Percentiles rank a stretch among this genome's conserved stretches.
Evolutionary conservation across 2,888 invertebrate species (phyloP).

Genomic region (Gari tellinella): DNA sequence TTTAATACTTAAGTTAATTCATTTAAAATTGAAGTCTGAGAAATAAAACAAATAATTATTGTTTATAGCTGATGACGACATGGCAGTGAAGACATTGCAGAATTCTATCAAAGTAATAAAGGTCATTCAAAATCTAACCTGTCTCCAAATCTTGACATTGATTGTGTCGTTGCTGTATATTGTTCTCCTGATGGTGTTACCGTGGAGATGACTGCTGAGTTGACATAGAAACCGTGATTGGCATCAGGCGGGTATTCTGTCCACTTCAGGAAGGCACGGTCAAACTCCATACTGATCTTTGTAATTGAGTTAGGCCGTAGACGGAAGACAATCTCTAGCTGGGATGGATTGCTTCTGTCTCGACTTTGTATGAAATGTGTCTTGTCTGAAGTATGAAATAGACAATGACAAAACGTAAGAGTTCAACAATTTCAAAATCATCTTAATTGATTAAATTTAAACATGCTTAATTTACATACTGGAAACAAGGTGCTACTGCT

Average conservation of each 20-base stretch:
- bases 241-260: slow-evolving; percentile 99
- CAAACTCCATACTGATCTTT: slow-evolving; percentile 94
- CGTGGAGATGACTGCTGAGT: slow-evolving; percentile 93
- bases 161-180: slow-evolving; percentile 91
- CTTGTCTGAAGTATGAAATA: slow-evolving; percentile 69
- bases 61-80: no score
- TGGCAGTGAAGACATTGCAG: not conserved
- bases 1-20: no score
- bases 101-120: slow-evolving; percentile 5
- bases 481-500: no score
- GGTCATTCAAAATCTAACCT: no score
- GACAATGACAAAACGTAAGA: not conserved
- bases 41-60: no score
- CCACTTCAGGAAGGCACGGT: slow-evolving; percentile 98
- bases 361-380: slow-evolving; percentile 89
- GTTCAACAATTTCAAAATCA: no score
- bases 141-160: slow-evolving; percentile 88
- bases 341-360: slow-evolving; percentile 93
- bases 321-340: slow-evolving; percentile 91
- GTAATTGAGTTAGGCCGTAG: slow-evolving; percentile 93
- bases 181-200: slow-evolving; percentile 90
- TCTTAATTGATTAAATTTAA: no score
- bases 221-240: slow-evolving; percentile 98
- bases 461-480: no score
- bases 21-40: no score